Evolutionary conservation across 2,113 vertebrate species (phyloP).

Genomic region (Mobula hypostoma): DNA sequence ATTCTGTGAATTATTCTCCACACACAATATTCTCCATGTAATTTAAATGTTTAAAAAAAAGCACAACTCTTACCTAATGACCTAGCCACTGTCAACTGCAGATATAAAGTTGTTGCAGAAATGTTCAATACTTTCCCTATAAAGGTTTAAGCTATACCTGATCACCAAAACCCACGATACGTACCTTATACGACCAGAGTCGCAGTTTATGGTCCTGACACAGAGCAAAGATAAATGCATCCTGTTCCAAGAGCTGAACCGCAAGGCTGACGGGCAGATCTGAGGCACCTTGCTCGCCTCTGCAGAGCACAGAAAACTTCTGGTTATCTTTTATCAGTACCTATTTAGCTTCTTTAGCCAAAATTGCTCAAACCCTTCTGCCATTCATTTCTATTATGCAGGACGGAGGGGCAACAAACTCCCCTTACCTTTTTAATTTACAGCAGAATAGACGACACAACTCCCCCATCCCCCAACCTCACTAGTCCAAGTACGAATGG

Average conservation of each 20-base stretch:
- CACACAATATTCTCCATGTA: not conserved
- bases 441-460: too few species aligned
- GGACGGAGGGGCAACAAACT: not conserved
- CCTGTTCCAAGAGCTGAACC: conserved; percentile 72
- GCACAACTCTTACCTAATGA: not conserved
- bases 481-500: too few species aligned
- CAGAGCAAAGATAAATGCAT: conserved; percentile 81
- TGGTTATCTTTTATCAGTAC: not conserved
- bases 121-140: not conserved
- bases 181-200: conserved; percentile 90
- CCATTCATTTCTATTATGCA: not conserved
- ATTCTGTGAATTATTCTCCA: not conserved
- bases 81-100: not conserved
- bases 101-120: not conserved
- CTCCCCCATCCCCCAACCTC: too few species aligned
- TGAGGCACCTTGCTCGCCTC: conserved; percentile 67
- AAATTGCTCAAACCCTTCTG: not conserved
- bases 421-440: not conserved
- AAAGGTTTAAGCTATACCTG: not conserved
- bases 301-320: conserved; percentile 42
- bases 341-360: not conserved
- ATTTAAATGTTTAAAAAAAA: not conserved
- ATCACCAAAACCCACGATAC: not conserved
- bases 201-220: conserved; percentile 88
- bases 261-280: conserved; percentile 75